Evolutionary conservation across 2,113 vertebrate genomes (phyloP).

Genomic region (Halcyon senegalensis): DNA sequence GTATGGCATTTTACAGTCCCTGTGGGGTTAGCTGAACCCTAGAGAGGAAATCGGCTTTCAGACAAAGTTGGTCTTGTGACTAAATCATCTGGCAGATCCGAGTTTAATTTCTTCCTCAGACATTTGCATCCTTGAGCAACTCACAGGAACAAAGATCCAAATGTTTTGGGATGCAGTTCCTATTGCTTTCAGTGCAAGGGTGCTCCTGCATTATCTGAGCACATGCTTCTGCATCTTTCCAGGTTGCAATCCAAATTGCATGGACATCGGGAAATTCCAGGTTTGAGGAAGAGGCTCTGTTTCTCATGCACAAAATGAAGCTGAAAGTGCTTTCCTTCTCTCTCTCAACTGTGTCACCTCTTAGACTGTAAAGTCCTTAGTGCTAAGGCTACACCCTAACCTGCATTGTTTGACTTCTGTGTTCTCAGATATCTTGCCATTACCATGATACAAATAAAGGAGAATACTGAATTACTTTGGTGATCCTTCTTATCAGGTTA

Average conservation of each 20-base stretch:
- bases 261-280: background rate
- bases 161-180: background rate
- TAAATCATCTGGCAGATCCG: background rate
- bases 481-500: background rate
- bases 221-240: background rate
- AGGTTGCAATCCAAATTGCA: background rate
- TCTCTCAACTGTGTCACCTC: background rate
- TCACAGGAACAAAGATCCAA: background rate
- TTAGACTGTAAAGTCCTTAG: background rate
- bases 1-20: background rate
- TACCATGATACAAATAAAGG: background rate
- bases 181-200: background rate
- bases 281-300: background rate
- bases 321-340: background rate
- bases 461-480: background rate
- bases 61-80: background rate
- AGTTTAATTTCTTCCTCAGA: background rate
- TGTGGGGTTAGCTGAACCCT: background rate
- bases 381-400: background rate
- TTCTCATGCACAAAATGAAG: background rate
- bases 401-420: background rate
- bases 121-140: background rate
- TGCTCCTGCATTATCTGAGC: background rate
- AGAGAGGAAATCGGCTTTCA: background rate
- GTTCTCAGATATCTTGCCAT: background rate